phyloP scores from a whole-genome alignment of 2,888 invertebrate genomes.

The Machimus rusticus region DNA sequence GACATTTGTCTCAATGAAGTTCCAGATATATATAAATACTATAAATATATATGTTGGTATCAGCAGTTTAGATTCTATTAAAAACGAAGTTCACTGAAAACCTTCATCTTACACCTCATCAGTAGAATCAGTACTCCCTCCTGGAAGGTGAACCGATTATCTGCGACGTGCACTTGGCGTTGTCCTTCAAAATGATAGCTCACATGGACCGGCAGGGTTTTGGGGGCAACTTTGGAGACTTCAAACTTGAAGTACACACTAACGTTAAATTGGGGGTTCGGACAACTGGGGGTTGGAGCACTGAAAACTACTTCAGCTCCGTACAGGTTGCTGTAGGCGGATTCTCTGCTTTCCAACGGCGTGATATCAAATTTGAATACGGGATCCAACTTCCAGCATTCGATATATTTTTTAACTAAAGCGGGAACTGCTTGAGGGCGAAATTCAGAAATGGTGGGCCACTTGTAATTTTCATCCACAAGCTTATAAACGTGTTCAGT shows the following conservation, averaged over 20 bases:
- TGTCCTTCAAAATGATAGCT: slow-evolving; percentile 46
- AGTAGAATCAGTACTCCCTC: slow-evolving; percentile 18
- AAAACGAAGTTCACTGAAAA: slow-evolving; percentile 37
- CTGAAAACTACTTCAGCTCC: slow-evolving; percentile 61
- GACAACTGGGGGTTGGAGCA: slow-evolving; percentile 61
- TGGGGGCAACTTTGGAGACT: slow-evolving; percentile 48
- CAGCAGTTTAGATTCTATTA: neutral
- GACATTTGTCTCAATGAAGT: too few species aligned
- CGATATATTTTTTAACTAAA: slow-evolving; percentile 50
- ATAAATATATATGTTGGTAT: too few species aligned
- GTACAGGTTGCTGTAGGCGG: slow-evolving; percentile 54
- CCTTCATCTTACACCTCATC: slow-evolving; percentile 19
- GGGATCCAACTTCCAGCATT: slow-evolving; percentile 52
- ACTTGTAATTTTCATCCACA: neutral
- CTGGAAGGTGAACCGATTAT: slow-evolving; percentile 35
- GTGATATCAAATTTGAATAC: slow-evolving; percentile 53
- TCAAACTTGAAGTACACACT: slow-evolving; percentile 62
- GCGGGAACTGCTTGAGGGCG: slow-evolving; percentile 49
- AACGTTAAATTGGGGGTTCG: slow-evolving; percentile 63
- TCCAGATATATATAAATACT: too few species aligned
- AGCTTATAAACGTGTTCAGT: neutral
- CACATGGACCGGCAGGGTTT: slow-evolving; percentile 36
- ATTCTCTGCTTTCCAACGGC: slow-evolving; percentile 49
- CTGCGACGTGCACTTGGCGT: slow-evolving; percentile 14
- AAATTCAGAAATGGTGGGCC: slow-evolving; percentile 52